Evolutionary conservation across 1,140 invertebrate species (phyloP), one percentile per base, ranked within the genome.

Genomic region (Hetaerina americana): DNA sequence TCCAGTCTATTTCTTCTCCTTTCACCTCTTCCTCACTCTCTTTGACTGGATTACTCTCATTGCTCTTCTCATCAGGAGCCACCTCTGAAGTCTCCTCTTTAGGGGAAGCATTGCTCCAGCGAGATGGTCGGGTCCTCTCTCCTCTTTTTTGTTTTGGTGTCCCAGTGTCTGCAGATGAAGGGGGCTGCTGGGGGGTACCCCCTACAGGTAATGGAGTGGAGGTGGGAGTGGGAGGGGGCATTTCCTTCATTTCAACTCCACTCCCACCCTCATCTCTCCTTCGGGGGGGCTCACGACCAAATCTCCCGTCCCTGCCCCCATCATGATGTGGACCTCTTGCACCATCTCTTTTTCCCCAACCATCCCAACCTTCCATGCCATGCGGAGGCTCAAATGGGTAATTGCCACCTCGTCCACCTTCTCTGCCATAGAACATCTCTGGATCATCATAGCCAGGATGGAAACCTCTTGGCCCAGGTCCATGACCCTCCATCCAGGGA

Each of bases 41-140:
- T 57, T 57, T n/a, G 15, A 18, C 22, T 57, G 18, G 26, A 6
- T 5, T 29, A 66, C 29, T 26, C 1, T 67, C 27, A 18, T 67
- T 25, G 49, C 40, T 57, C 29, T 26, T 40, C 6, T 18, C 40
- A 15, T 26, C 70, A 24, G 22, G 28, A 5, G 6, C 18, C 1
- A 25, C 29, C 22, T 57, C 29, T 26, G 40, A 18, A 1, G 18
- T n/a, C 6, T 70, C 70, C 31, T 66, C 31, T 26, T 71, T 26
- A 25, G 70, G 73, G 15, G 73, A 71, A 18, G 31, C 73, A 72
- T 73, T 71, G 66, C 73, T 74, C 72, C 72, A 74, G 2, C 73
- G 66, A 68, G 73, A 74, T 27, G 31, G 66, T 26, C 74, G 27
- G 12, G 27, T 22, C 27, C 71, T 68, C 26, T 73, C 49, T 40